Conservation (phyloP, 2,797 vertebrate species). For the Sylvilagus floridanus region DNA sequence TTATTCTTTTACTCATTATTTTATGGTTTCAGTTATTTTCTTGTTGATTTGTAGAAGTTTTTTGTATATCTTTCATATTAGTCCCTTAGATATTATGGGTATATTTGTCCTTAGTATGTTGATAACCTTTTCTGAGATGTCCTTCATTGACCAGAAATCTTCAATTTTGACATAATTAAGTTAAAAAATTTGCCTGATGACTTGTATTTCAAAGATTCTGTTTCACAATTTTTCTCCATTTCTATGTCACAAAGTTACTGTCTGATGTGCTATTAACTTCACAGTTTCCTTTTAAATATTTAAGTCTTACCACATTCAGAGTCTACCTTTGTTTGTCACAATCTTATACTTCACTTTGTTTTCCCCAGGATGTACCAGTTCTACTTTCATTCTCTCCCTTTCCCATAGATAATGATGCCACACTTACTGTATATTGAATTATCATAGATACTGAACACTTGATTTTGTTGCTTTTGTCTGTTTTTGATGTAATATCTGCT, state of each 20-base stretch:
- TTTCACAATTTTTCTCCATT: conserved; percentile 2
- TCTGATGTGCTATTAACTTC: background rate
- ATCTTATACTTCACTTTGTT: background rate
- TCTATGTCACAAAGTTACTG: background rate
- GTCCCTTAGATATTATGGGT: background rate
- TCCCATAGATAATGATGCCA: too few species aligned
- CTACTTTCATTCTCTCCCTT: background rate
- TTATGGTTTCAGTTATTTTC: background rate
- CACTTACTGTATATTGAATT: background rate
- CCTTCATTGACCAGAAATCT: conserved; percentile 29
- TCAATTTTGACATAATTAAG: background rate
- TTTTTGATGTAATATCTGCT: background rate
- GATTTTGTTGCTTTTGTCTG: conserved; percentile 2
- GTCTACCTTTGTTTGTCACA: conserved; percentile 13
- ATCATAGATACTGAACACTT: background rate
- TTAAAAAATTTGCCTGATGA: background rate
- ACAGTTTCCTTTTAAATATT: conserved; percentile 36
- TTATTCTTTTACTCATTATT: background rate
- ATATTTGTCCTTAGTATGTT: background rate
- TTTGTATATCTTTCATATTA: conserved; percentile 1
- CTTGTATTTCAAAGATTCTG: conserved; percentile 47
- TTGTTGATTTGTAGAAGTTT: background rate
- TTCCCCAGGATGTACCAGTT: background rate
- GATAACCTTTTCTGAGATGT: background rate
- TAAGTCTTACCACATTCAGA: background rate